Evolutionary conservation across 2,113 vertebrate genomes (phyloP).

Genomic region (Sylvilagus bachmani): DNA sequence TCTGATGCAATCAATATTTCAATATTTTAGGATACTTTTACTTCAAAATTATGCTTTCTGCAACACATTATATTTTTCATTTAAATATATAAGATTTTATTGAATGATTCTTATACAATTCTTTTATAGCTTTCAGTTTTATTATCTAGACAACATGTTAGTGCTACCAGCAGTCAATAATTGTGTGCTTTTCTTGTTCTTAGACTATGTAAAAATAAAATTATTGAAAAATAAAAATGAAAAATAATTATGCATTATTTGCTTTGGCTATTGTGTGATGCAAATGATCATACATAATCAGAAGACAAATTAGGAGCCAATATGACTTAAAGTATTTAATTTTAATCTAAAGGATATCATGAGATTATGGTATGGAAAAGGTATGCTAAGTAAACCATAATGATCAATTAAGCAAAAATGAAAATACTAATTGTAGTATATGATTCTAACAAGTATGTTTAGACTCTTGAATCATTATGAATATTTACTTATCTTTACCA

Average conservation of each 20-base stretch:
- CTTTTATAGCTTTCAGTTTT: not conserved
- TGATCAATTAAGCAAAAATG: not conserved
- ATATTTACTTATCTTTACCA: not conserved
- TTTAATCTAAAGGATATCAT: not conserved
- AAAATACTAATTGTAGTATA: not conserved
- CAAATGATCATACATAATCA: conserved; percentile 7
- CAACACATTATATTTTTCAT: conserved; percentile 11
- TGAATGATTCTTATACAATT: not conserved
- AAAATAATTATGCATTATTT: conserved; percentile 29
- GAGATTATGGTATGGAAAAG: not conserved
- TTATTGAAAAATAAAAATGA: conserved; percentile 61
- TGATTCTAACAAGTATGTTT: not conserved
- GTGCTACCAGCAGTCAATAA: not conserved
- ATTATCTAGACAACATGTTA: not conserved
- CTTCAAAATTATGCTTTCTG: conserved; percentile 69
- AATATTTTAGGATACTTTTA: conserved; percentile 71
- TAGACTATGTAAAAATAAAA: conserved; percentile 46
- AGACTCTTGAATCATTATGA: not conserved
- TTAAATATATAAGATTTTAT: conserved; percentile 8
- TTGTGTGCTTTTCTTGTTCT: not conserved
- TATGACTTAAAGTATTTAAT: not conserved
- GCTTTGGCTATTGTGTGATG: not conserved
- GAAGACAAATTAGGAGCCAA: not conserved
- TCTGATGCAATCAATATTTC: conserved; percentile 77
- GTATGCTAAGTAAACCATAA: not conserved